A percentile compares a stretch with the other conserved stretches of the same genome.
Evolutionary conservation across 2,113 vertebrate genomes (phyloP).

Genomic region (Neodon shergylaensis): DNA sequence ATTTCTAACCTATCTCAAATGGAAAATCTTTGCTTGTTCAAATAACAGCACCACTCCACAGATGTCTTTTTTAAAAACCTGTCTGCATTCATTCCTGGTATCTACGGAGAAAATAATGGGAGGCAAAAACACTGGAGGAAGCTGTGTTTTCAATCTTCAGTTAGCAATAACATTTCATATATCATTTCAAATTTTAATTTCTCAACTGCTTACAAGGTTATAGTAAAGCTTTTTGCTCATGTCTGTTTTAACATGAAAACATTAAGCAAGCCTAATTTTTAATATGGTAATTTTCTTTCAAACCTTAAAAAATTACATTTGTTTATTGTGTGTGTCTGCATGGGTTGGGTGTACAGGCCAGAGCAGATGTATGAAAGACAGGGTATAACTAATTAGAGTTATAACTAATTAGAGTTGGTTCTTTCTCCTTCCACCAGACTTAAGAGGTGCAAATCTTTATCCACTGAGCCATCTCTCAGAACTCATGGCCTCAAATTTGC

Average conservation of each 20-base stretch:
- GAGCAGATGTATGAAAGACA: neutral
- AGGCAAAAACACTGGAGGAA: constrained; percentile 30
- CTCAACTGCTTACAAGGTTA: constrained; percentile 3
- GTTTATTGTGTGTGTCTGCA: neutral
- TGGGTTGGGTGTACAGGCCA: neutral
- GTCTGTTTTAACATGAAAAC: constrained; percentile 32
- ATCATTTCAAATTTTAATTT: constrained; percentile 54
- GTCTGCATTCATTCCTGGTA: neutral
- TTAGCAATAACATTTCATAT: constrained; percentile 5
- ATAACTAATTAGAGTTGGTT: neutral
- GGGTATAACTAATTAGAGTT: neutral
- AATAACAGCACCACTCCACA: neutral
- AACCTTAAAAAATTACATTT: neutral
- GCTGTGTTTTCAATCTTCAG: constrained; percentile 18
- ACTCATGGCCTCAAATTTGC: neutral
- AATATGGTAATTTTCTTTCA: neutral
- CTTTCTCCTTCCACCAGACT: neutral
- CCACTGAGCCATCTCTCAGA: neutral
- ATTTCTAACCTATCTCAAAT: constrained; percentile 82
- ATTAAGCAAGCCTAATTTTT: neutral
- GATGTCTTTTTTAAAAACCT: neutral
- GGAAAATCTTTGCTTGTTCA: neutral
- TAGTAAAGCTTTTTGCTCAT: constrained; percentile 26
- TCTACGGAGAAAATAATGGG: constrained; percentile 26
- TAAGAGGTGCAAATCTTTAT: neutral